Evolutionary conservation across 2,888 invertebrate species (phyloP).

Genomic region (Zhengitettix transpicula): DNA sequence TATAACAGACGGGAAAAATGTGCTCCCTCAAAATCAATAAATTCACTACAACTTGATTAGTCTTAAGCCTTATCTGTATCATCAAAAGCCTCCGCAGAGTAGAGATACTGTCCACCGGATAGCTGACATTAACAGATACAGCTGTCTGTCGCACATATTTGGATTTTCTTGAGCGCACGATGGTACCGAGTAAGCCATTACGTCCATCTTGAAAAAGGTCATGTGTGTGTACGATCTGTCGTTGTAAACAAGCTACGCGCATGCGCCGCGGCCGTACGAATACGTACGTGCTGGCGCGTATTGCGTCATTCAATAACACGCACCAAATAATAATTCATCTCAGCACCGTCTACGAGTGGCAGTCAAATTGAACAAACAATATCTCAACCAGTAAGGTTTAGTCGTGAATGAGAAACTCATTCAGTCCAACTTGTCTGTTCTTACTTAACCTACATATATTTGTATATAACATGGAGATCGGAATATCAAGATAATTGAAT

Average conservation of each 20-base stretch:
- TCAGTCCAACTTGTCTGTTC: too few species aligned
- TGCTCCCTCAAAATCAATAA: conserved; percentile 12
- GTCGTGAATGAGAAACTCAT: too few species aligned
- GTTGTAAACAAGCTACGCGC: conserved; percentile 34
- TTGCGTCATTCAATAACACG: too few species aligned
- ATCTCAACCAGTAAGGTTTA: too few species aligned
- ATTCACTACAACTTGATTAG: conserved; percentile 9
- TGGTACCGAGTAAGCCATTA: conserved; percentile 15
- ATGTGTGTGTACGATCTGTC: conserved; percentile 18
- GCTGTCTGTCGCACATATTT: conserved; percentile 4
- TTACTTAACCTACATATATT: too few species aligned
- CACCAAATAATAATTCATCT: too few species aligned
- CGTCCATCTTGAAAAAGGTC: conserved; percentile 23
- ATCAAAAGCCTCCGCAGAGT: conserved; percentile 5
- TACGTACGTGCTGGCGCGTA: too few species aligned
- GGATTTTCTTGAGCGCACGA: conserved; percentile 14
- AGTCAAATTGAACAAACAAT: too few species aligned
- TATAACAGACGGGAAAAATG: conserved; percentile 11
- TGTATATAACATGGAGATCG: too few species aligned
- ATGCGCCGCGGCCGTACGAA: conserved; percentile 20
- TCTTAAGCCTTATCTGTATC: conserved; percentile 5
- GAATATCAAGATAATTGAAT: too few species aligned
- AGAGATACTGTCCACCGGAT: conserved; percentile 2
- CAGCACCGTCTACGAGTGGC: too few species aligned
- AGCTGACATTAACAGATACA: conserved; percentile 1